Conservation (phyloP, 1,140 invertebrate species). For the Plodia interpunctella region DNA sequence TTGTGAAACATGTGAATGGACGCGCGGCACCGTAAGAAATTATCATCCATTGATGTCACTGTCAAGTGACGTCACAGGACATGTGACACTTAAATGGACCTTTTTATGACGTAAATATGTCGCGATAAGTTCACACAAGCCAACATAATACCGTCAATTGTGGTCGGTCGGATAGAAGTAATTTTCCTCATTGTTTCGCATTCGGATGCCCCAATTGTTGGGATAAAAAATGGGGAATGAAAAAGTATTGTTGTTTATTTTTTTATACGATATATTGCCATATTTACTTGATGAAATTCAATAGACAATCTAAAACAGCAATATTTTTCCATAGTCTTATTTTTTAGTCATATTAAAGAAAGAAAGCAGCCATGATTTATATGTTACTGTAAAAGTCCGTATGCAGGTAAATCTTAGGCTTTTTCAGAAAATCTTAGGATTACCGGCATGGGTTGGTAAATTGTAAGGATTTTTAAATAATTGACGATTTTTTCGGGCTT, state of each 20-base stretch:
- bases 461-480: too few relatives aligned
- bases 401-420: too few relatives aligned
- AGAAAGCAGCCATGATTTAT: too few relatives aligned
- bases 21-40: slow-evolving; percentile 61
- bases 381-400: too few relatives aligned
- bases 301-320: too few relatives aligned
- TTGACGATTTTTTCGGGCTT: too few relatives aligned
- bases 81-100: neutral
- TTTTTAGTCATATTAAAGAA: too few relatives aligned
- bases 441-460: too few relatives aligned
- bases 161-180: neutral
- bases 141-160: neutral
- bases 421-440: too few relatives aligned
- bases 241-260: neutral
- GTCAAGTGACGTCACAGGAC: slow-evolving; percentile 27
- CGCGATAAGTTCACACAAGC: slow-evolving; percentile 11
- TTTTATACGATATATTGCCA: neutral
- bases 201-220: neutral
- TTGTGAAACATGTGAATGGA: slow-evolving; percentile 40
- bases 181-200: neutral
- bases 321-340: too few relatives aligned
- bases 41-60: slow-evolving; percentile 55
- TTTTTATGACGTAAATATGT: slow-evolving; percentile 18
- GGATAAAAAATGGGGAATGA: neutral
- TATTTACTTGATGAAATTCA: too few relatives aligned